Base-by-base conservation (phyloP, 2,113 vertebrate species). In the Trichomycterus rosablanca region DNA sequence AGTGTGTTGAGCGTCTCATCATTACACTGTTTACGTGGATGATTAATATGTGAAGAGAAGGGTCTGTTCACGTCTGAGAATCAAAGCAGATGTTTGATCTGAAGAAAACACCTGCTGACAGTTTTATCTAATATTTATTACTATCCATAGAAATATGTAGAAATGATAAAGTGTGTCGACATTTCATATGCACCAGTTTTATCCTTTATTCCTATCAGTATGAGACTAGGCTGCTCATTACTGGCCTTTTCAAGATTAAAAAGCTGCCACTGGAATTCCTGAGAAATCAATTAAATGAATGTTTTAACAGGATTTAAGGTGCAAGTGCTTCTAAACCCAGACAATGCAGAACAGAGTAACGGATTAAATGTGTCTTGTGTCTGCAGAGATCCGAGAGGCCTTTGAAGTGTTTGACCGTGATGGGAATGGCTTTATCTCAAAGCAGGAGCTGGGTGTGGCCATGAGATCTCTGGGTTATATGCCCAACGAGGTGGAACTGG, bases 391-490 rank as follows among this genome's bases (percentile, higher is more conserved):
- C 78, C 89, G 90, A 0, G 89, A 93, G 74, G 91, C 91, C 72
- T 93, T 93, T 81, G 91, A 91, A 77, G 89, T 93, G 68, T 93
- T 93, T 11, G 91, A 93, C 76, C 83, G 89, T 0, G 90, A 93
- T 8, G 91, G 91, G 63, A 93, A 93, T 0, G 91, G 91, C 20
- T 92, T 91, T 86, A 93, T 93, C 84, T 93, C 91, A 63, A 93
- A 93, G 83, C 91, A 93, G 81, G 91, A 93, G 73, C 83, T 93
- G 78, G 91, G 90, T 59, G 89, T 86, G 0, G 90, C 91, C 70
- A 93, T 93, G 91, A 85, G 91, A 18, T 93, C 91, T 22, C 74
- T 93, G 68, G 91, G 91, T 4, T 93, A 93, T 79, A 93, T 93
- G 91, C 91, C 91, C 77, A 93, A 92, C 1, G 91, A 93, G 72